Conservation (phyloP, 2,797 vertebrate species). For the Enoplosus armatus region DNA sequence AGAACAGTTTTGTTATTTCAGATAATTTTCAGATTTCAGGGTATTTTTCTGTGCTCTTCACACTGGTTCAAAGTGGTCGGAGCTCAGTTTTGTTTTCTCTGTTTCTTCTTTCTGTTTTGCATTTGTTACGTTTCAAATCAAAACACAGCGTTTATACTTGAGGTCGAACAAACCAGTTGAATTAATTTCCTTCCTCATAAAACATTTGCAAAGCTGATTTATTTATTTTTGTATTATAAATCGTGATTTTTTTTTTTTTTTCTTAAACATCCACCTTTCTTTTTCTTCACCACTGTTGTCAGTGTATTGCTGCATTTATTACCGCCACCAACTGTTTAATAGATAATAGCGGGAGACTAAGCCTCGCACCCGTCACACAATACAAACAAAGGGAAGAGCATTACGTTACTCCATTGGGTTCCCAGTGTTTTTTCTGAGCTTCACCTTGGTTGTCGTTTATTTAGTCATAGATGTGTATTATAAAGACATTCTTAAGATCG, state of each 20-base stretch:
- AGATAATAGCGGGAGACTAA: neutral
- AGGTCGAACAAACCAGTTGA: no score
- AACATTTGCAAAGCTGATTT: neutral
- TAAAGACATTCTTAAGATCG: neutral
- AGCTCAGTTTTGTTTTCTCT: neutral
- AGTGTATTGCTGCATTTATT: neutral
- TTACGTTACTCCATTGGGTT: no score
- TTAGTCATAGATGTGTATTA: constrained; percentile 9
- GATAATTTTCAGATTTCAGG: neutral
- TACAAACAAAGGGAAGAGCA: no score
- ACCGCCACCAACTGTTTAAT: neutral
- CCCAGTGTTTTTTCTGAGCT: neutral
- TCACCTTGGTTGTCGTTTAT: neutral
- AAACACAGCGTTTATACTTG: no score
- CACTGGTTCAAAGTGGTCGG: neutral
- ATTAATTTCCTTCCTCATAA: no score
- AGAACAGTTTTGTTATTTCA: neutral
- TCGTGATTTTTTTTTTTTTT: neutral
- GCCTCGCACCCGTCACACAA: neutral
- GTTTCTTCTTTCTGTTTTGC: no score
- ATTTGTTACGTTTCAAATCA: no score
- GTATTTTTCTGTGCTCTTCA: neutral
- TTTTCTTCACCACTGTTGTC: neutral
- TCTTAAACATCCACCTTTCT: neutral
- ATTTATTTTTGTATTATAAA: neutral